Conservation (phyloP, 1,140 invertebrate genomes). For the Leptopilina clavipes region DNA sequence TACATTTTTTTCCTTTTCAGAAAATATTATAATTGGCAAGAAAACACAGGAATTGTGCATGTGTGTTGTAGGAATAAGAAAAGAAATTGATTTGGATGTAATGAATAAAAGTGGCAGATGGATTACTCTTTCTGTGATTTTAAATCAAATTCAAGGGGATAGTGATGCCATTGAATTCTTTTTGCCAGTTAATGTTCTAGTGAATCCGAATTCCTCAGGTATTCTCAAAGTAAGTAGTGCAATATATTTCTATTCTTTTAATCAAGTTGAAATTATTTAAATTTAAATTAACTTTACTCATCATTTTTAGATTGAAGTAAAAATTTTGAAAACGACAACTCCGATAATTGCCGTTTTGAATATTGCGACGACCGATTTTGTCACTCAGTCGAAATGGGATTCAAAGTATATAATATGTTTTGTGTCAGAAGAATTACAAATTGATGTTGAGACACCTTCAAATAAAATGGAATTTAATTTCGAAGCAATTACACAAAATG, state of each 20-base stretch:
- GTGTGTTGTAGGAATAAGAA: conserved; percentile 63
- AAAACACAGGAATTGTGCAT: conserved; percentile 62
- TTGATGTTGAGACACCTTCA: conserved; percentile 52
- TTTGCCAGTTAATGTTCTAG: conserved; percentile 60
- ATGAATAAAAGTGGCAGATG: conserved; percentile 66
- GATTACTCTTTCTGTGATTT: conserved; percentile 61
- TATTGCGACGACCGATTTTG: conserved; percentile 65
- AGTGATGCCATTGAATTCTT: conserved; percentile 59
- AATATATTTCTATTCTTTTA: neutral
- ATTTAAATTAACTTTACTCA: conserved; percentile 23
- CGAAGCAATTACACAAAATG: conserved; percentile 56
- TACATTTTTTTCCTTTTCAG: conserved; percentile 41
- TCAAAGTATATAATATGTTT: conserved; percentile 69
- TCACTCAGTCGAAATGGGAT: conserved; percentile 61
- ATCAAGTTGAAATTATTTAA: conserved; percentile 1
- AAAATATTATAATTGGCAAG: conserved; percentile 56
- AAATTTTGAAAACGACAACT: conserved; percentile 61
- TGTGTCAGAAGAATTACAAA: conserved; percentile 64
- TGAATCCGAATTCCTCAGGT: conserved; percentile 62
- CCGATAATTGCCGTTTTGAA: conserved; percentile 62
- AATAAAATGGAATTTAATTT: conserved; percentile 60
- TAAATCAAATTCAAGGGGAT: conserved; percentile 60
- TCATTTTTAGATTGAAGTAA: conserved; percentile 62
- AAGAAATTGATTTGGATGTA: conserved; percentile 63
- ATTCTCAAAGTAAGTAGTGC: conserved; percentile 58